Evolutionary conservation across 2,888 invertebrate genomes (phyloP).

Genomic region (Omphaloscelis lunosa): DNA sequence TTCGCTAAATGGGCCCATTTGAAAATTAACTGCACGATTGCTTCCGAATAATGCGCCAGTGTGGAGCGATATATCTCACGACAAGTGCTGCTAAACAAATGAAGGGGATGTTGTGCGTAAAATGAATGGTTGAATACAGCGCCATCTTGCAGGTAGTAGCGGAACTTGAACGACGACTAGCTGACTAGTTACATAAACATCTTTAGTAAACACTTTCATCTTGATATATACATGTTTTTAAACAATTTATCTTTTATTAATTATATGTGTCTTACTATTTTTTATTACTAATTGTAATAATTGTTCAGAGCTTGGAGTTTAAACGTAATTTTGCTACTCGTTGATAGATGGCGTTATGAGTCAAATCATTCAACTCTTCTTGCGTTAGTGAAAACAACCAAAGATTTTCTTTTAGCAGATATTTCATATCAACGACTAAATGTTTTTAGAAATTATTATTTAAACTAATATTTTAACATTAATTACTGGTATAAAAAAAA

Average conservation of each 20-base stretch:
- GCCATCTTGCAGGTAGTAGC: constrained; percentile 78
- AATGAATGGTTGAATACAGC: constrained; percentile 48
- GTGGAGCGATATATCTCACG: constrained; percentile 77
- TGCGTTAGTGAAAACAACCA: background rate
- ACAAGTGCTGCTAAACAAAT: constrained; percentile 74
- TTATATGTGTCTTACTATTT: too few relatives aligned
- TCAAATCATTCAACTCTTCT: background rate
- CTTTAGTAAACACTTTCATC: background rate
- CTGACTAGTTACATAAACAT: background rate
- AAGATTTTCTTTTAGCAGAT: background rate
- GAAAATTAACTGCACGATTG: constrained; percentile 88
- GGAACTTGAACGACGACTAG: constrained; percentile 50
- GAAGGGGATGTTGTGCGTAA: constrained; percentile 46
- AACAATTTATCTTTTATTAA: background rate
- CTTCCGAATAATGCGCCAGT: constrained; percentile 83
- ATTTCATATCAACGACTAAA: background rate
- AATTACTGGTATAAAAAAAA: background rate
- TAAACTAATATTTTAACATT: background rate
- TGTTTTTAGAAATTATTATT: background rate
- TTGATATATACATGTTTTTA: background rate
- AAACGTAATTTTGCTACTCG: constrained; percentile 53
- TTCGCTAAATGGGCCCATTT: constrained; percentile 87
- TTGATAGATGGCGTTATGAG: constrained; percentile 73
- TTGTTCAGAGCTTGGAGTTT: background rate
- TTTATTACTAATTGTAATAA: background rate